phyloP scores from a whole-genome alignment of 1,140 invertebrate genomes.

The Solenopsis invicta region DNA sequence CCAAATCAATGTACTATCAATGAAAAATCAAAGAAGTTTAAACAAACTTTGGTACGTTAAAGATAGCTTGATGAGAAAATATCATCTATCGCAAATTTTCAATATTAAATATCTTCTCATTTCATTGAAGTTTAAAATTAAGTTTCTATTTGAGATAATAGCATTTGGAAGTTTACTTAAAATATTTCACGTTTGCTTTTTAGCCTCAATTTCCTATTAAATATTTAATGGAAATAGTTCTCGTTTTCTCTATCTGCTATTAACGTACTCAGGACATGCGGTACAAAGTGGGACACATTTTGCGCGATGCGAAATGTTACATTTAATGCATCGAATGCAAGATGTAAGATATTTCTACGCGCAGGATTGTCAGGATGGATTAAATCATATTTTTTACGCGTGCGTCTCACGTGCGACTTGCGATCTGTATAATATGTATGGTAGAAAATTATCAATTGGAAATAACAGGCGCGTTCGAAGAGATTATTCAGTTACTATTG shows the following conservation, averaged over 20 bases:
- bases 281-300: background rate
- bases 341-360: background rate
- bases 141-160: background rate
- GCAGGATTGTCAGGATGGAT: background rate
- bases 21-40: background rate
- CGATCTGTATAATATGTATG: background rate
- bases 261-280: background rate
- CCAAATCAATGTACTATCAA: background rate
- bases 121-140: background rate
- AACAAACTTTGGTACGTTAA: background rate
- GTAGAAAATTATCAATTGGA: background rate
- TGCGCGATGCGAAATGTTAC: background rate
- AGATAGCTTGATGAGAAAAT: background rate
- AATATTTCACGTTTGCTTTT: background rate
- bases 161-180: background rate
- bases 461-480: background rate
- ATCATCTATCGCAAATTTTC: background rate
- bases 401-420: background rate
- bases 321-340: constrained; percentile 16
- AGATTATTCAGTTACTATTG: constrained; percentile 29
- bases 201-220: background rate
- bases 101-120: background rate
- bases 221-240: background rate
- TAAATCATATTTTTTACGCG: background rate
- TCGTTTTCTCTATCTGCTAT: background rate